Evolutionary conservation across 2,888 invertebrate genomes (phyloP).

Genomic region (Scaptomyza polygonia): DNA sequence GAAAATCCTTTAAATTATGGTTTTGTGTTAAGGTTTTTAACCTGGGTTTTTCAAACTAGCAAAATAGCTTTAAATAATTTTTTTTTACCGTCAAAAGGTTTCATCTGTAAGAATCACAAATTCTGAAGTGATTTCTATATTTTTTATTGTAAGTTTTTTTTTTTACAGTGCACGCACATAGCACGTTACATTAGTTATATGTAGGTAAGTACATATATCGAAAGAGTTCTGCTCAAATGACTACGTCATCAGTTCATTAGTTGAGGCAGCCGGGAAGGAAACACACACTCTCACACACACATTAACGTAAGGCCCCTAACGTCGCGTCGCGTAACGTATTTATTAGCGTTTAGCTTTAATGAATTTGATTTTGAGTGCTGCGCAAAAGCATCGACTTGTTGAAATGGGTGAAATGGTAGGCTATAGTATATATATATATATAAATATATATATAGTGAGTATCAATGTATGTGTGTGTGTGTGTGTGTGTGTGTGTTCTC

Average conservation of each 20-base stretch:
- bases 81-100: no score
- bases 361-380: constrained; percentile 69
- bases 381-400: constrained; percentile 65
- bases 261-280: constrained; percentile 7
- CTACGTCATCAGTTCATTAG: constrained; percentile 53
- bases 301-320: not conserved
- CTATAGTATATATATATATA: not conserved
- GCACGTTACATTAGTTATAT: constrained; percentile 1
- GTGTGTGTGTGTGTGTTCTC: constrained; percentile 16
- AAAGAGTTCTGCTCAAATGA: constrained; percentile 13
- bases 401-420: constrained; percentile 2
- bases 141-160: no score
- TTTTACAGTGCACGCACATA: not conserved
- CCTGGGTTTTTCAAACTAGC: no score
- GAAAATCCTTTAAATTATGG: no score
- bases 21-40: no score
- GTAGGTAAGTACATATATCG: not conserved
- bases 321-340: constrained; percentile 13
- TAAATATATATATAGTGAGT: no score
- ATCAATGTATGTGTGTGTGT: not conserved
- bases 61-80: no score
- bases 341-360: constrained; percentile 53
- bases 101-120: no score
- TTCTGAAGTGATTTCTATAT: no score
- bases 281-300: not conserved